Base-by-base conservation (phyloP, 1,140 invertebrate genomes). In the Homalodisca vitripennis region DNA sequence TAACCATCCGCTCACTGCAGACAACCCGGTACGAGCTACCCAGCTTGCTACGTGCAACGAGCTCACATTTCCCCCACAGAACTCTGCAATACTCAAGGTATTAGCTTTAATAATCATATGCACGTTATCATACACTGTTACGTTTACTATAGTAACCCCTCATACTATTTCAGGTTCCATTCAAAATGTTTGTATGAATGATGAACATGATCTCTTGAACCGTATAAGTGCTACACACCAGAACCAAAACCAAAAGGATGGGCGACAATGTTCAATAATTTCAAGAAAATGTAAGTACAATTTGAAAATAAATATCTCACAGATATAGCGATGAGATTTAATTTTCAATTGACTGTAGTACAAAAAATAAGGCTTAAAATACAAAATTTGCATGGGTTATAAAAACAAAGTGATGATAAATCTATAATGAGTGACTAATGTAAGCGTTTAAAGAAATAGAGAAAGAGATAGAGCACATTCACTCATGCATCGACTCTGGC, bases 71-170 rank as follows among this genome's bases (percentile, higher is more conserved):
- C 72, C 70, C 65, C 72, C 69, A 73, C 68, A 57, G 68, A 71
- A 66, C 71, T 73, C 72, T 73, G 72, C 51, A 73, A 73, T 73
- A 73, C 72, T 73, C 70, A 73, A 73, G 53, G n/a, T 60, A 68
- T 68, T 68, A 68, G 67, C 67, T 68, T 62, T 55, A 27, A 26
- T 60, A 64, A 64, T 64, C 29, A 32, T 32, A 34, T 26, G 20
- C 20, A 26, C 55, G 17, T 29, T 60, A 17, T 6, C 34, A 10
- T 10, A 41, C n/a, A n/a, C n/a, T n/a, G n/a, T n/a, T n/a, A n/a
- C n/a, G n/a, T n/a, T n/a, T n/a, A n/a, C n/a, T n/a, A n/a, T n/a
- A n/a, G n/a, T n/a, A n/a, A n/a, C n/a, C n/a, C n/a, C n/a, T n/a
- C n/a, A n/a, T n/a, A n/a, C n/a, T n/a, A n/a, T n/a, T n/a, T n/a